phyloP scores from a whole-genome alignment of 2,797 vertebrate species.

The Coranthus polyacanthus region DNA sequence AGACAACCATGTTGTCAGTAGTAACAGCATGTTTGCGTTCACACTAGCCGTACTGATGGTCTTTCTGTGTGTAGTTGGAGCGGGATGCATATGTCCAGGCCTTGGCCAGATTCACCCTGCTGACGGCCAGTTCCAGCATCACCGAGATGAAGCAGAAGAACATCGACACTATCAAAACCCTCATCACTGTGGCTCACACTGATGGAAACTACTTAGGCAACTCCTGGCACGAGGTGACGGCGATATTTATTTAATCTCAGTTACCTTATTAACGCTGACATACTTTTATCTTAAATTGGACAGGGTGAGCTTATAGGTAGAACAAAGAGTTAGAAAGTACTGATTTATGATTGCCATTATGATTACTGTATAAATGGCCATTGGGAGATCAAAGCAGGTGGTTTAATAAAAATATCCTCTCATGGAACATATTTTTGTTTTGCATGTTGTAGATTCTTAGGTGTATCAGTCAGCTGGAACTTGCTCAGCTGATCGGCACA shows the following conservation, averaged over 20 bases:
- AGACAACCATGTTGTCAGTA: background rate
- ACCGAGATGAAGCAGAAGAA: conserved; percentile 99
- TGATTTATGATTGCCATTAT: no score
- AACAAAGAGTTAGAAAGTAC: no score
- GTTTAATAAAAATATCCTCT: no score
- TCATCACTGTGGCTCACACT: conserved; percentile 97
- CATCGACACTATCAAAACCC: conserved; percentile 98
- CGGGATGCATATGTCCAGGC: conserved; percentile 96
- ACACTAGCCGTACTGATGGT: background rate
- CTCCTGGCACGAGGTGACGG: conserved; percentile 95
- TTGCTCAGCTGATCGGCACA: conserved; percentile 96
- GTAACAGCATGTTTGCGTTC: background rate
- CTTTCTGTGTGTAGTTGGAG: conserved; percentile 85
- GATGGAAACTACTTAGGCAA: conserved; percentile 97
- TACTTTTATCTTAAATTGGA: no score
- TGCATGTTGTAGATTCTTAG: conserved; percentile 89
- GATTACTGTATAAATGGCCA: no score
- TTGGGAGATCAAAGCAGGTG: no score
- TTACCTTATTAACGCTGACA: no score
- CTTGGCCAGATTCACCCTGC: conserved; percentile 93
- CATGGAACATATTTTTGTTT: background rate
- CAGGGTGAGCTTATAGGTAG: no score
- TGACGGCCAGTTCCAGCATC: conserved; percentile 97
- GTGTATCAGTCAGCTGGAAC: conserved; percentile 96
- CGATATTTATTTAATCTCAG: background rate